A percentile compares a stretch with the other conserved stretches of the same genome.
Conservation (phyloP, 2,888 invertebrate genomes). For the Eupithecia vulgata region DNA sequence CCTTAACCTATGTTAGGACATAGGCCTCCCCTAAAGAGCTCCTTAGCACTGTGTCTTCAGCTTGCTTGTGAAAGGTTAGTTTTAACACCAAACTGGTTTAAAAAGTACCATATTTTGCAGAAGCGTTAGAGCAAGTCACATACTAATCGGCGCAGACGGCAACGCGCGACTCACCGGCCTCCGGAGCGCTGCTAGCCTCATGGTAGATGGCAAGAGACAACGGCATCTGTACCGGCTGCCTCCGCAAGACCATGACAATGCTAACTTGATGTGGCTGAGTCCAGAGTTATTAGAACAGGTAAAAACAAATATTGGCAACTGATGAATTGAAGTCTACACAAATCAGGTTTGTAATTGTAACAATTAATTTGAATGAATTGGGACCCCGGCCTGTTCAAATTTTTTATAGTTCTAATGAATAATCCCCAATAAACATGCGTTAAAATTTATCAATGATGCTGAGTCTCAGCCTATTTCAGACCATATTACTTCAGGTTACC, state of each 20-base stretch:
- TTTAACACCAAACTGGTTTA: too few relatives aligned
- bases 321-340: neutral
- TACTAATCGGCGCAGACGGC: conserved; percentile 89
- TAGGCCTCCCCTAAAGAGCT: too few relatives aligned
- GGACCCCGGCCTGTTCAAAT: too few relatives aligned
- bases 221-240: conserved; percentile 90
- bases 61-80: too few relatives aligned
- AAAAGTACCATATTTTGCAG: conserved; percentile 73
- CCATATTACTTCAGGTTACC: too few relatives aligned
- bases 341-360: neutral
- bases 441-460: too few relatives aligned
- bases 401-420: too few relatives aligned
- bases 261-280: conserved; percentile 93
- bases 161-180: conserved; percentile 90
- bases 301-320: conserved; percentile 7
- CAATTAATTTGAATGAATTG: too few relatives aligned
- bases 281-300: conserved; percentile 95
- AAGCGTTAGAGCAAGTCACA: conserved; percentile 92
- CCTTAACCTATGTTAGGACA: too few relatives aligned
- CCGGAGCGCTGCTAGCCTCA: conserved; percentile 89
- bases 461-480: too few relatives aligned
- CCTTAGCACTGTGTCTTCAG: too few relatives aligned
- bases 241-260: conserved; percentile 86
- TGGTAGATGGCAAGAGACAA: conserved; percentile 88
- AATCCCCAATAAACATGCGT: too few relatives aligned